Evolutionary conservation across 2,797 vertebrate species (phyloP).

Genomic region (Myotis vivesi): DNA sequence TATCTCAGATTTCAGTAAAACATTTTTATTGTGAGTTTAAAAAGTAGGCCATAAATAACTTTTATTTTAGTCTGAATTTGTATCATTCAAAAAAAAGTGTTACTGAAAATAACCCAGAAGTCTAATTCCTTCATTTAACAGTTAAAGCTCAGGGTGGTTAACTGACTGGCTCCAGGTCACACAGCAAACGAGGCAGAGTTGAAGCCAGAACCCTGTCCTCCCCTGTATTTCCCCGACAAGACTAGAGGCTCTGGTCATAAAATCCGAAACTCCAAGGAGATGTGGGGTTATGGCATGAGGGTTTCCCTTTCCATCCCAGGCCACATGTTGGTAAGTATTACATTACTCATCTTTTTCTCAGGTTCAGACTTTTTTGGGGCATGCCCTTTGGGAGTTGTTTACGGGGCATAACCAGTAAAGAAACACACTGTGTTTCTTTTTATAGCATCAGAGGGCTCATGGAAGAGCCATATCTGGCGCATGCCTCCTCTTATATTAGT

Average conservation of each 20-base stretch:
- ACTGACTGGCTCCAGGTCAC: not conserved
- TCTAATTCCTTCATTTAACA: not conserved
- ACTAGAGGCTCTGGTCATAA: not conserved
- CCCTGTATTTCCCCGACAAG: not conserved
- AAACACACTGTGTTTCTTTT: constrained; percentile 46
- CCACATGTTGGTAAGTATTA: not conserved
- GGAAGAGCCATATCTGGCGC: constrained; percentile 38
- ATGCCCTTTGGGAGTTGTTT: too few species aligned
- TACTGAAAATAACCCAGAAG: not conserved
- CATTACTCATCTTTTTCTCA: not conserved
- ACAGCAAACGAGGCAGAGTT: not conserved
- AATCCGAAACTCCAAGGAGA: not conserved
- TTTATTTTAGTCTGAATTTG: constrained; percentile 42
- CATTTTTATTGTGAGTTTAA: constrained; percentile 39
- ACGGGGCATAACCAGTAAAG: too few species aligned
- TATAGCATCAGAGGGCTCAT: constrained; percentile 26
- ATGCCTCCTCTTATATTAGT: constrained; percentile 35
- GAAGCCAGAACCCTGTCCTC: not conserved
- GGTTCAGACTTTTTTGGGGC: constrained; percentile 3
- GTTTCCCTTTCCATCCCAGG: constrained; percentile 16
- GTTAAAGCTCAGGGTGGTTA: not conserved
- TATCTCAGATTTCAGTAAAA: constrained; percentile 4
- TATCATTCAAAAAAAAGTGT: not conserved
- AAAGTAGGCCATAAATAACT: not conserved
- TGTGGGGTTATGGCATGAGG: not conserved